phyloP scores from a whole-genome alignment of 2,113 vertebrate species.

The Hypomesus transpacificus region DNA sequence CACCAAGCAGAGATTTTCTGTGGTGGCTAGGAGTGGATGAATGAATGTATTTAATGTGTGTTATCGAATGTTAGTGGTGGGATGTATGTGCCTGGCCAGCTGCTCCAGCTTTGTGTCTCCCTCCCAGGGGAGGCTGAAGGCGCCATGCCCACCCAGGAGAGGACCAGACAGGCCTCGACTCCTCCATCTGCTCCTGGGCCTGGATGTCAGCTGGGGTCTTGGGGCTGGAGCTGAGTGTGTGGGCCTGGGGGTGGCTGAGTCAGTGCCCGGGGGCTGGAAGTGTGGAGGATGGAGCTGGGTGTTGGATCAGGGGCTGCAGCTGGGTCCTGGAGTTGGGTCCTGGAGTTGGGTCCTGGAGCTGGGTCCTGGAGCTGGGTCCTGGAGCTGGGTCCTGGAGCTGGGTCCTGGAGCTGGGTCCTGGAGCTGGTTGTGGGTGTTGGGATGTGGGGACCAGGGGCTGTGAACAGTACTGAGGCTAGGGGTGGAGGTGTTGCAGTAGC shows the following conservation, averaged over 20 bases:
- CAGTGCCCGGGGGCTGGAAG: background rate
- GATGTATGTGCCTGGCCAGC: background rate
- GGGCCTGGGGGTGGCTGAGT: background rate
- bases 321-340: background rate
- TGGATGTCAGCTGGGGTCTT: background rate
- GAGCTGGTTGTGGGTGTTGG: background rate
- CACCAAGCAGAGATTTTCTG: background rate
- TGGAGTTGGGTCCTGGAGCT: background rate
- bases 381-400: background rate
- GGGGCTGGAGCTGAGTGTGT: slow-evolving; percentile 5
- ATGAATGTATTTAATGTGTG: background rate
- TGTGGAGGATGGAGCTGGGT: slow-evolving; percentile 11
- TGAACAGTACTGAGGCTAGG: too few relatives aligned
- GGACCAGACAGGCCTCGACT: slow-evolving; percentile 18
- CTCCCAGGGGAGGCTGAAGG: slow-evolving; percentile 9
- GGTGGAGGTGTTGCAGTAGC: too few relatives aligned
- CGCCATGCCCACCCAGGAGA: slow-evolving; percentile 42
- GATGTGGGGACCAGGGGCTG: background rate
- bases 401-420: background rate
- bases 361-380: background rate
- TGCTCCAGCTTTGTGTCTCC: background rate
- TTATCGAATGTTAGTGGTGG: background rate
- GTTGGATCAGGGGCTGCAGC: background rate
- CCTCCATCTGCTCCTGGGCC: slow-evolving; percentile 41
- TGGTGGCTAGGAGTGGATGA: background rate